Conservation (phyloP, 1,140 invertebrate species). For the Theocolax elegans region DNA sequence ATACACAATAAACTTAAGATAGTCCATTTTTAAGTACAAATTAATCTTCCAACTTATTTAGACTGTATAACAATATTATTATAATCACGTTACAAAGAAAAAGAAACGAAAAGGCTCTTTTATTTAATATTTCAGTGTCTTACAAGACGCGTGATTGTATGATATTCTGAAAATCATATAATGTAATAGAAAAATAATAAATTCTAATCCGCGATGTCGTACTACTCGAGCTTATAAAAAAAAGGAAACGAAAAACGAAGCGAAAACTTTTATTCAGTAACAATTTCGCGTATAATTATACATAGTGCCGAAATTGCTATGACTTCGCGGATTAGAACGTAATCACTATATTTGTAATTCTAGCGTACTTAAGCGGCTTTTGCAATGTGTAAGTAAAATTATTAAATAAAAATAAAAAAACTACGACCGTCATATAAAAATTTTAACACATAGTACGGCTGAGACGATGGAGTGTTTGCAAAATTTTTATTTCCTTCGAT, state of each 20-base stretch:
- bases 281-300: neutral
- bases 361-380: slow-evolving; percentile 57
- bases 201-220: slow-evolving; percentile 31
- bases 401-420: slow-evolving; percentile 39
- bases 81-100: neutral
- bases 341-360: slow-evolving; percentile 53
- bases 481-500: slow-evolving; percentile 1
- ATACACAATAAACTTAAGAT: no score
- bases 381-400: slow-evolving; percentile 52
- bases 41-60: no score
- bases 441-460: slow-evolving; percentile 8
- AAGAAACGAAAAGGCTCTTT: slow-evolving; percentile 23
- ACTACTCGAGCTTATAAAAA: neutral
- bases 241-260: neutral
- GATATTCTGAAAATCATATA: slow-evolving; percentile 22
- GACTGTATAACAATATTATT: no score
- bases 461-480: slow-evolving; percentile 11
- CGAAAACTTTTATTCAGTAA: neutral
- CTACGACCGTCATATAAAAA: slow-evolving; percentile 1
- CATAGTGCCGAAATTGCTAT: slow-evolving; percentile 10
- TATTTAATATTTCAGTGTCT: slow-evolving; percentile 27
- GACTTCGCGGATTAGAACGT: slow-evolving; percentile 42
- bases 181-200: slow-evolving; percentile 19
- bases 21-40: no score
- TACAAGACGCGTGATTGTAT: slow-evolving; percentile 33